Evolutionary conservation across 1,140 invertebrate species (phyloP), one percentile per base, ranked within the genome.

Genomic region (Orius insidiosus): DNA sequence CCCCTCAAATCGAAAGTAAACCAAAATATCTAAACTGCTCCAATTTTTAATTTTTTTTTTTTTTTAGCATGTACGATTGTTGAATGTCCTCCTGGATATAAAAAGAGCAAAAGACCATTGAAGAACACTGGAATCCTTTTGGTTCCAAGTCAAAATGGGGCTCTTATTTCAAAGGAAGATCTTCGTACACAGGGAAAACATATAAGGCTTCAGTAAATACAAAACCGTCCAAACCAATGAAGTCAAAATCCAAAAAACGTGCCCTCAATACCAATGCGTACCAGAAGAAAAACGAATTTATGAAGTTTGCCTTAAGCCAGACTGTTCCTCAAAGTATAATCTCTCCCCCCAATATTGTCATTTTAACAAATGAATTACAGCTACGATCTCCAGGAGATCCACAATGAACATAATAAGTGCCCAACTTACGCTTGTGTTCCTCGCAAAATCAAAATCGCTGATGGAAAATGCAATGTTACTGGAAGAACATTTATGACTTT

Each of bases 401-500:
- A 45, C 11, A 15, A 15, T 48, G 34, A 44, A 48, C 15, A 37
- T 11, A 30, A 39, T n/a, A 45, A 45, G 11, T 45, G 32, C 44
- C 34, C 44, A 36, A 71, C 69, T 49, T 78, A 75, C 53, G 61
- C 64, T 3, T 84, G 80, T 52, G 63, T 69, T 11, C 71, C 49
- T 15, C 46, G 49, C 14, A 41, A 72, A 2, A 66, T 70, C 2
- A 45, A 72, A 1, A 67, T 71, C 1, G 67, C 68, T 2, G 73
- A 78, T 44, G 70, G 67, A 14, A 63, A 72, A 37, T 87, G 85
- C 56, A 76, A 79, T 51, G 61, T 85, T 1, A 80, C 75, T 11
- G 77, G 79, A 3, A 71, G 75, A 45, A 76, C 74, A 2, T 76
- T 87, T 53, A 75, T 68, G 44, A 86, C 82, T 0, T 87, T 87